A percentile compares a stretch with the other conserved stretches of the same genome.
These are phyloP conservation scores for Parus major DNA, from an alignment of 2,113 vertebrate genomes.

Conservation along the genomic window DNA sequence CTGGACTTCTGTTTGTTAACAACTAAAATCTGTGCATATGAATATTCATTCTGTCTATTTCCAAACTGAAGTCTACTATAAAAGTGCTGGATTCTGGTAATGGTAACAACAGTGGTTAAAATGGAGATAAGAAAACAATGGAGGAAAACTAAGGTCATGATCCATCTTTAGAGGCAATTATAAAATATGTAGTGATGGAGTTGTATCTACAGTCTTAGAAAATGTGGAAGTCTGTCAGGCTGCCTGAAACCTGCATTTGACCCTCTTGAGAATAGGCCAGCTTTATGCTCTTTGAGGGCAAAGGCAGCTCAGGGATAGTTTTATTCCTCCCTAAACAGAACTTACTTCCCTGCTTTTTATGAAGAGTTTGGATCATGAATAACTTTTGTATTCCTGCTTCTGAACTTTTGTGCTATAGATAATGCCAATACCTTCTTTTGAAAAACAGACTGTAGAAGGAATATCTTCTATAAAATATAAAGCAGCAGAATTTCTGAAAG, in stretches of 20 bases:
- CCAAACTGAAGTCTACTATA: neutral
- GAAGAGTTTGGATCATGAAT: neutral
- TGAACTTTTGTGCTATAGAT: neutral
- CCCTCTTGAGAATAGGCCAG: rapidly evolving
- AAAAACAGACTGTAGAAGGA: neutral
- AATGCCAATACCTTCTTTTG: neutral
- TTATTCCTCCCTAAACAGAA: neutral
- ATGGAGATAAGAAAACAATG: neutral
- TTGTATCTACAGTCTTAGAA: neutral
- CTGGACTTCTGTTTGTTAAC: neutral
- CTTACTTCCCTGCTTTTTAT: neutral
- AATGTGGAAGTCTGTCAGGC: neutral
- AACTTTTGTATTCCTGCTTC: neutral
- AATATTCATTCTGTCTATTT: neutral
- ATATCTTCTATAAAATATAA: neutral
- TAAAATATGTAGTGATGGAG: neutral
- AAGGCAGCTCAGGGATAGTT: neutral
- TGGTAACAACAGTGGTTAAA: neutral
- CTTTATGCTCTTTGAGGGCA: neutral
- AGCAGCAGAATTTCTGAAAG: neutral
- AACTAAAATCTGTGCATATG: neutral
- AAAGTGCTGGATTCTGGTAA: neutral
- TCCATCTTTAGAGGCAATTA: neutral
- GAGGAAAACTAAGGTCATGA: neutral
- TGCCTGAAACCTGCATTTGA: neutral